These are phyloP conservation scores for Pogonomyrmex barbatus DNA, from an alignment of 1,140 invertebrate species.

Conservation along the genomic window DNA sequence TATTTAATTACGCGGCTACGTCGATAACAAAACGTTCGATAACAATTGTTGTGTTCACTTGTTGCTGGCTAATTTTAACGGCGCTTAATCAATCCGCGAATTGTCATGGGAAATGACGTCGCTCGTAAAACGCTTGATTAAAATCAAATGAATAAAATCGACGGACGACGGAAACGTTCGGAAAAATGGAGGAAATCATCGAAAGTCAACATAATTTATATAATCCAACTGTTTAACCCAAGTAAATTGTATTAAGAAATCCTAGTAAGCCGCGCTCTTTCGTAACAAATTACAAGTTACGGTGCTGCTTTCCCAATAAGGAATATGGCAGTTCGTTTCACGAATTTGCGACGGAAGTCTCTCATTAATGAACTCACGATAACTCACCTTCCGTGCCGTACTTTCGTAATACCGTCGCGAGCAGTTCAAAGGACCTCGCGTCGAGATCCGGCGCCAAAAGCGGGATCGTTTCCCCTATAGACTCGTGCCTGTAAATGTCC, in stretches of 20 bases:
- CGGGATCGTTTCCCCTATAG: conserved; percentile 15
- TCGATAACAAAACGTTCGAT: neutral
- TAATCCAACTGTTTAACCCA: neutral
- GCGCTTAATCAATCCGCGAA: neutral
- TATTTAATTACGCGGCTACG: conserved; percentile 28
- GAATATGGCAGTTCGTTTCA: neutral
- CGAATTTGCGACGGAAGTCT: conserved; percentile 15
- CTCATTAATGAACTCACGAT: conserved; percentile 18
- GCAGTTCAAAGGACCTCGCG: conserved; percentile 11
- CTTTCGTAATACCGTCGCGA: conserved; percentile 5
- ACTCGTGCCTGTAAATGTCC: conserved; percentile 40
- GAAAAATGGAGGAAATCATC: neutral
- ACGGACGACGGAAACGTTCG: neutral
- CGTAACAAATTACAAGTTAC: neutral
- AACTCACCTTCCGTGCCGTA: neutral
- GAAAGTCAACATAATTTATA: neutral
- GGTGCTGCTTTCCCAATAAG: neutral
- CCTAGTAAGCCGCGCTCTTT: neutral
- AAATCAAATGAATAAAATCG: neutral
- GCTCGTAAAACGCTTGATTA: neutral
- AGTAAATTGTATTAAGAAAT: neutral
- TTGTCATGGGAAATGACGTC: conserved; percentile 6
- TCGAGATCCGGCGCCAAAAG: neutral
- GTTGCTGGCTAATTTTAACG: conserved; percentile 30
- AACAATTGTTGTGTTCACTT: conserved; percentile 11